phyloP scores from a whole-genome alignment of 2,888 invertebrate species.

The Andricus quercusramuli region DNA sequence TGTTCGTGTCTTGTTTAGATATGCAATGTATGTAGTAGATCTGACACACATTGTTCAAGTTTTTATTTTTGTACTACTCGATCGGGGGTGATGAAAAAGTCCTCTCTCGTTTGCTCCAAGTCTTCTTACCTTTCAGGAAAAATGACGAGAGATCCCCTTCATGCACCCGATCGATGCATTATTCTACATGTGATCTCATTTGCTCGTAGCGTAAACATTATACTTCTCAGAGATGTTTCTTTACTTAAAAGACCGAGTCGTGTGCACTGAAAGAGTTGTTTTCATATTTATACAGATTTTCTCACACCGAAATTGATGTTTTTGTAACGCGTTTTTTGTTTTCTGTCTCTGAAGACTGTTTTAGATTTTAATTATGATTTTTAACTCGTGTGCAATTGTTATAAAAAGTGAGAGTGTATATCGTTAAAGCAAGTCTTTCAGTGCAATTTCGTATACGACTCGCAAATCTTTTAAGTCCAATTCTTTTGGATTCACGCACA shows the following conservation, averaged over 20 bases:
- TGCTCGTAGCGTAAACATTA: slow-evolving; percentile 49
- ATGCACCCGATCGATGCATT: slow-evolving; percentile 33
- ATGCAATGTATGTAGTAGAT: slow-evolving; percentile 43
- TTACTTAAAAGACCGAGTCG: slow-evolving; percentile 12
- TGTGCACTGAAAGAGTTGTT: slow-evolving; percentile 19
- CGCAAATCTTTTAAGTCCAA: slow-evolving; percentile 3
- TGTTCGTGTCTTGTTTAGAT: slow-evolving; percentile 43
- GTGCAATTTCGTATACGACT: slow-evolving; percentile 1
- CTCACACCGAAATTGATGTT: background rate
- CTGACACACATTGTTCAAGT: slow-evolving; percentile 55
- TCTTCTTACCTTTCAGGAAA: background rate
- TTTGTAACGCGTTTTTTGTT: background rate
- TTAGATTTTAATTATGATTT: slow-evolving; percentile 10
- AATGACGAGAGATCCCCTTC: slow-evolving; percentile 5
- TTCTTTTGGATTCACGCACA: slow-evolving; percentile 57
- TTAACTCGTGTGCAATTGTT: slow-evolving; percentile 20
- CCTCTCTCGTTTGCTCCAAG: slow-evolving; percentile 7
- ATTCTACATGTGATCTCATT: slow-evolving; percentile 61
- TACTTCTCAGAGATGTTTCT: slow-evolving; percentile 28
- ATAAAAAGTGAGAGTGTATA: slow-evolving; percentile 8
- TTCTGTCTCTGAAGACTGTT: background rate
- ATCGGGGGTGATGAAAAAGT: slow-evolving; percentile 40
- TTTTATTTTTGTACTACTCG: slow-evolving; percentile 56
- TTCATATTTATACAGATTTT: background rate
- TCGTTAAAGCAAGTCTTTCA: background rate